A percentile compares a stretch with the other conserved stretches of the same genome.
Evolutionary conservation across 2,797 vertebrate genomes (phyloP).

Genomic region (Strix occidentalis): DNA sequence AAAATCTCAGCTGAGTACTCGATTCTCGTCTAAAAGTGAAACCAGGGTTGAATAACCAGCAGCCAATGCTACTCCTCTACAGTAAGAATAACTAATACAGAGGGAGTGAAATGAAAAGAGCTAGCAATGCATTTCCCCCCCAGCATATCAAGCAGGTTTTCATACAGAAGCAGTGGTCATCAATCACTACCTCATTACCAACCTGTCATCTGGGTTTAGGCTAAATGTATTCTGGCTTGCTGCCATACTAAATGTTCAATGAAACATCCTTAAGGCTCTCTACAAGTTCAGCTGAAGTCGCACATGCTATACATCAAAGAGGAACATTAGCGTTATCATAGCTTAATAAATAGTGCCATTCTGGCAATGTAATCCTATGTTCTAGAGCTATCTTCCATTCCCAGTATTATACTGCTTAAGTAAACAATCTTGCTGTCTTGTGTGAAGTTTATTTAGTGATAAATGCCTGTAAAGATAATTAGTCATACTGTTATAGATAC

Average conservation of each 20-base stretch:
- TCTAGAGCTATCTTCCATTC: constrained; percentile 77
- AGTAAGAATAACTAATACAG: constrained; percentile 75
- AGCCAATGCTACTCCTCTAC: constrained; percentile 59
- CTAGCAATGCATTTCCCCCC: constrained; percentile 76
- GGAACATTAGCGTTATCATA: constrained; percentile 82
- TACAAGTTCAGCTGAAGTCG: constrained; percentile 83
- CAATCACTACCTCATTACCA: constrained; percentile 87
- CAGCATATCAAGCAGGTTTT: constrained; percentile 85
- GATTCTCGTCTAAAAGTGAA: constrained; percentile 64
- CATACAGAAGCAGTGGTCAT: constrained; percentile 82
- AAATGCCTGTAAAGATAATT: constrained; percentile 72
- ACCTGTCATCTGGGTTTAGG: constrained; percentile 83
- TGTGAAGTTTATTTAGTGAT: constrained; percentile 85
- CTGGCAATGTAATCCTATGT: constrained; percentile 75
- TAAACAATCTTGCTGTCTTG: constrained; percentile 77
- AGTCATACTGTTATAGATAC: constrained; percentile 59
- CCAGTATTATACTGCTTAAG: constrained; percentile 72
- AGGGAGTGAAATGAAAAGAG: constrained; percentile 77
- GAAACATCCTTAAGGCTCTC: constrained; percentile 87
- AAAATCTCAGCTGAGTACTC: constrained; percentile 47
- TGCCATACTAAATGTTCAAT: constrained; percentile 88
- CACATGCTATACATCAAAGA: constrained; percentile 83
- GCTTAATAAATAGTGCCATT: constrained; percentile 83
- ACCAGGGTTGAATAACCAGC: constrained; percentile 56
- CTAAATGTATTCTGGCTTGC: constrained; percentile 86